Conservation (phyloP, 1,140 invertebrate species). For the Plectrocnemia conspersa region DNA sequence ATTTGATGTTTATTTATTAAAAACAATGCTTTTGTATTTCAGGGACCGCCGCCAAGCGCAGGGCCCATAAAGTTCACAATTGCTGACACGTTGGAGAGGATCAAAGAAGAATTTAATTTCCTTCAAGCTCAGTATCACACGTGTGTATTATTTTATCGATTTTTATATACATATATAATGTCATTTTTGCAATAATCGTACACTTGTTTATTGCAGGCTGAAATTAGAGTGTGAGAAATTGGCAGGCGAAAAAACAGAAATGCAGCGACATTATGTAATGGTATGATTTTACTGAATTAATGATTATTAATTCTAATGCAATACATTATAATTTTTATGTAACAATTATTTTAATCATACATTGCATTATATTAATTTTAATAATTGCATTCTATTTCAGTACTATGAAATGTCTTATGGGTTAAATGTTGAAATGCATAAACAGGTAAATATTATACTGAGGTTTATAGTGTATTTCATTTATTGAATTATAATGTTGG, state of each 20-base stretch:
- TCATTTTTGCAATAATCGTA: slow-evolving; percentile 11
- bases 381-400: too few species aligned
- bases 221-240: slow-evolving; percentile 94
- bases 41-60: slow-evolving; percentile 85
- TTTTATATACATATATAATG: slow-evolving; percentile 2
- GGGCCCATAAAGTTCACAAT: slow-evolving; percentile 94
- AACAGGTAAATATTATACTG: slow-evolving; percentile 74
- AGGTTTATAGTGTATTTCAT: slow-evolving; percentile 10
- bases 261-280: slow-evolving; percentile 98
- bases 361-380: too few species aligned
- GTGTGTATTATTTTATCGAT: slow-evolving; percentile 60
- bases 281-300: slow-evolving; percentile 57
- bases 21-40: too few species aligned
- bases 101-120: slow-evolving; percentile 99
- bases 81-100: slow-evolving; percentile 92
- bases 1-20: too few species aligned
- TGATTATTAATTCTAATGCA: too few species aligned
- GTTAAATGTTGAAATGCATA: slow-evolving; percentile 99
- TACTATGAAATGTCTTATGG: slow-evolving; percentile 99
- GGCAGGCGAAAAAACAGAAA: slow-evolving; percentile 96
- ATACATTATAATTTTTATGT: too few species aligned
- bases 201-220: slow-evolving; percentile 56
- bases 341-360: too few species aligned
- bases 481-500: slow-evolving; percentile 6
- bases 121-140: slow-evolving; percentile 97